phyloP scores from a whole-genome alignment of 2,113 vertebrate species.

The Sardina pilchardus region DNA sequence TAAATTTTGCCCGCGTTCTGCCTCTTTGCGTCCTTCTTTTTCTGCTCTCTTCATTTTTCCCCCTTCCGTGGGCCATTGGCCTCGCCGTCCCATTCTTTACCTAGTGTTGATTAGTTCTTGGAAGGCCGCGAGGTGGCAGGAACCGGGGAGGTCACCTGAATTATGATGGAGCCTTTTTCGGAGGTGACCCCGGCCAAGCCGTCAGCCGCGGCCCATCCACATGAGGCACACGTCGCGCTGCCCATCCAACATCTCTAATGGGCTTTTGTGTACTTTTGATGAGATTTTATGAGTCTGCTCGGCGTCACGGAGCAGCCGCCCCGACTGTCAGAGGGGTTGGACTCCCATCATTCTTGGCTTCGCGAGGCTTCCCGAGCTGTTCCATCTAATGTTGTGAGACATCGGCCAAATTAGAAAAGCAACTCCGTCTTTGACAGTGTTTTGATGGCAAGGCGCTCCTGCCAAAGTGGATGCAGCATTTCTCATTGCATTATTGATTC shows the following conservation, averaged over 20 bases:
- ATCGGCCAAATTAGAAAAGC: conserved; percentile 16
- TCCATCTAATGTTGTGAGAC: conserved; percentile 10
- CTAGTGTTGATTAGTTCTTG: conserved; percentile 55
- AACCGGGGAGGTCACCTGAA: conserved; percentile 41
- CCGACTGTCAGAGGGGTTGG: background rate
- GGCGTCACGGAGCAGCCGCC: background rate
- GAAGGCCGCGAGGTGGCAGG: conserved; percentile 42
- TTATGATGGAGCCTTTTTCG: conserved; percentile 53
- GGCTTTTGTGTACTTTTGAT: conserved; percentile 27
- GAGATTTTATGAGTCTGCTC: conserved; percentile 8
- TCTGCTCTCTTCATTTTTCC: conserved; percentile 62
- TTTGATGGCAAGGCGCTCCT: background rate
- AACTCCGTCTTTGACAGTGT: conserved; percentile 6
- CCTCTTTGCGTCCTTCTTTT: conserved; percentile 60
- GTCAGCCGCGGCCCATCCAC: conserved; percentile 33
- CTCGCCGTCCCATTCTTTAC: conserved; percentile 49
- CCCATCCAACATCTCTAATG: conserved; percentile 31
- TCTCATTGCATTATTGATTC: background rate
- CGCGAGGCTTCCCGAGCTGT: background rate
- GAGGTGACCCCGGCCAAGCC: conserved; percentile 30
- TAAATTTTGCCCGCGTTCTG: conserved; percentile 66
- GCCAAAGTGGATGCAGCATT: conserved; percentile 13
- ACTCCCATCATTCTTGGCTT: background rate
- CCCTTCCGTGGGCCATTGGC: conserved; percentile 48
- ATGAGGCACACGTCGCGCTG: conserved; percentile 23